These are phyloP conservation scores for Cyclina sinensis DNA, from an alignment of 1,140 invertebrate species.

Conservation along the genomic window DNA sequence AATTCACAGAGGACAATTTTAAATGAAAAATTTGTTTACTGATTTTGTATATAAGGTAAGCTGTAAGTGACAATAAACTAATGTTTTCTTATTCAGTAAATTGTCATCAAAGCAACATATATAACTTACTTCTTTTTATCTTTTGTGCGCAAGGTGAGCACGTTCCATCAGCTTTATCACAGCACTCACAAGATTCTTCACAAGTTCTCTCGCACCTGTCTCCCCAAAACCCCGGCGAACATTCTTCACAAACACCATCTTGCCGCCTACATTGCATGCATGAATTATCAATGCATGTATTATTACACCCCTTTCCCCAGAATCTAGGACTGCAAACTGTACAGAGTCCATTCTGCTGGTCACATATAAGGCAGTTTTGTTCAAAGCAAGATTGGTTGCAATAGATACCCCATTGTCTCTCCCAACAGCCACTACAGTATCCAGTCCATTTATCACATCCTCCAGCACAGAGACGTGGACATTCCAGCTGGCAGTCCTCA, in stretches of 20 bases:
- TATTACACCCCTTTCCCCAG: constrained; percentile 35
- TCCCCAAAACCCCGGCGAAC: constrained; percentile 2
- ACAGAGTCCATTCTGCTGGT: constrained; percentile 7
- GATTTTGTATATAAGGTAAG: too few species aligned
- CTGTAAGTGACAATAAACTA: too few species aligned
- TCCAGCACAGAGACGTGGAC: neutral
- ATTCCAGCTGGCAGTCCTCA: neutral
- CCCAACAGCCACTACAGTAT: neutral
- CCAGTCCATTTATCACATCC: constrained; percentile 29
- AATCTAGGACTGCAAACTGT: neutral
- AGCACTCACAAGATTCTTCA: neutral
- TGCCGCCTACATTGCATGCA: neutral
- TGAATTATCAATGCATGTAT: neutral
- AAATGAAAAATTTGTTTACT: too few species aligned
- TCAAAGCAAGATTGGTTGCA: constrained; percentile 1
- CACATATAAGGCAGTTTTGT: neutral
- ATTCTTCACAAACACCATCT: constrained; percentile 16
- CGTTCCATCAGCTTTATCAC: neutral
- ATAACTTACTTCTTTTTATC: neutral
- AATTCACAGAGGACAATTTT: too few species aligned
- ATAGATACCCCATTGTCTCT: neutral
- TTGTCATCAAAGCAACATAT: too few species aligned
- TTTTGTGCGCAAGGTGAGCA: neutral
- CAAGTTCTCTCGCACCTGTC: neutral
- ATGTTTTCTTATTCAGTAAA: too few species aligned